A percentile compares a stretch with the other conserved stretches of the same genome.
Conservation (phyloP, 2,113 vertebrate genomes). For the Ibidorhyncha struthersii region DNA sequence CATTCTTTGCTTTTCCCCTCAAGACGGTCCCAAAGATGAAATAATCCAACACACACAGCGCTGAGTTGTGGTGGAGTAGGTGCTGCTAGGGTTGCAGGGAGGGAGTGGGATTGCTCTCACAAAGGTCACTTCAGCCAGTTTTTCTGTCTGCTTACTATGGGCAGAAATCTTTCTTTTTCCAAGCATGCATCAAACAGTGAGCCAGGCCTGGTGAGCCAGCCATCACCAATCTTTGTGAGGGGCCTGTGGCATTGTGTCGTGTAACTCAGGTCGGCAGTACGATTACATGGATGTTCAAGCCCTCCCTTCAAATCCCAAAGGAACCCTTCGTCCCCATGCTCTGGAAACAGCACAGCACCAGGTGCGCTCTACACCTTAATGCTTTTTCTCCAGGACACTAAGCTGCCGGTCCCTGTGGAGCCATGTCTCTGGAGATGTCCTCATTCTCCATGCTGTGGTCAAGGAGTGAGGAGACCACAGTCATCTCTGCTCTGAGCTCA, state of each 20-base stretch:
- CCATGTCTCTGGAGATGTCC: neutral
- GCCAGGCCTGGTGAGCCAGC: neutral
- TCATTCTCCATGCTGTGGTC: neutral
- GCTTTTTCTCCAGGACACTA: neutral
- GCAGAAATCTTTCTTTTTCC: neutral
- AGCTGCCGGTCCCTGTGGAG: neutral
- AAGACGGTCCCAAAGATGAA: neutral
- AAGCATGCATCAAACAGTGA: fast-evolving
- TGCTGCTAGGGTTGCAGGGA: neutral
- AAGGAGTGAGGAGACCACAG: neutral
- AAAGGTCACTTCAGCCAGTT: neutral
- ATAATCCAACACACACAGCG: neutral
- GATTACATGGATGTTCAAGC: neutral
- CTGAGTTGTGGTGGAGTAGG: neutral
- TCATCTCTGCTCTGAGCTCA: neutral
- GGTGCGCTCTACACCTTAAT: fast-evolving
- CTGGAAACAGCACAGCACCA: neutral
- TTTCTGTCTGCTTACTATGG: neutral
- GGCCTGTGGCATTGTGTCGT: fast-evolving
- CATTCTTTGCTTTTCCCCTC: neutral
- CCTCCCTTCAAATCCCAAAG: neutral
- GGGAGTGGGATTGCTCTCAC: neutral
- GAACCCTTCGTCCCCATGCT: neutral
- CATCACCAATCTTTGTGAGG: neutral
- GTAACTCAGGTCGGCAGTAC: neutral